Evolutionary conservation across 2,113 vertebrate genomes (phyloP).

Genomic region (Lichenostomus cassidix): DNA sequence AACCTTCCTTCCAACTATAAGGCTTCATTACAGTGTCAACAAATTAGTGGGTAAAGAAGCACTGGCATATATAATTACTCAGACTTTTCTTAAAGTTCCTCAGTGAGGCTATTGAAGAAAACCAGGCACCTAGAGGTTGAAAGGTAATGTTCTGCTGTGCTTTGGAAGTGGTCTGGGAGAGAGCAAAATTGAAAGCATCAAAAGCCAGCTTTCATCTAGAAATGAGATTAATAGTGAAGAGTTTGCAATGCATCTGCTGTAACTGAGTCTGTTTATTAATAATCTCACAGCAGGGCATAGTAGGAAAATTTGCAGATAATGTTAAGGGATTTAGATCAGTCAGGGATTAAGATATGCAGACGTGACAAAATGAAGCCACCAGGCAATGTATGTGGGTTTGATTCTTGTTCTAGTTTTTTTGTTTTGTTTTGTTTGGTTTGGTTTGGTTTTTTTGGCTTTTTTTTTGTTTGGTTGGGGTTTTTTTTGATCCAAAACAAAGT

Average conservation of each 20-base stretch:
- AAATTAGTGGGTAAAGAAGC: slow-evolving; percentile 26
- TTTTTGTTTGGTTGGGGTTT: background rate
- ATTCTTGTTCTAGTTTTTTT: background rate
- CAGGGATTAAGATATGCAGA: background rate
- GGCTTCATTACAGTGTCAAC: background rate
- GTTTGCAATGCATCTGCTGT: background rate
- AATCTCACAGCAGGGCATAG: background rate
- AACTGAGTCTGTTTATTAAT: background rate
- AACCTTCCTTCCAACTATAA: background rate
- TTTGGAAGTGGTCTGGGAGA: background rate
- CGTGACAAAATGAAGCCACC: background rate
- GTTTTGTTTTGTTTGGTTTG: too few species aligned
- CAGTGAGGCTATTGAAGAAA: slow-evolving; percentile 1
- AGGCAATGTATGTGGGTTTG: background rate
- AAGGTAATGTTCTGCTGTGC: background rate
- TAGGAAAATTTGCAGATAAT: background rate
- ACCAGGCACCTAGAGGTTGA: background rate
- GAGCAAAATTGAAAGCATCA: background rate
- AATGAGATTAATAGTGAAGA: background rate
- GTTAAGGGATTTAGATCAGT: background rate
- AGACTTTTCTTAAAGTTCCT: background rate
- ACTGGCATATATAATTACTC: background rate
- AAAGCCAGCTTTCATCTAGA: background rate
- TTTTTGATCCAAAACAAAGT: background rate
- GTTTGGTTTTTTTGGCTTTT: too few species aligned